Evolutionary conservation across 2,797 vertebrate species (phyloP), one percentile per base, ranked within the genome.

Genomic region (Enteromius mattozi): DNA sequence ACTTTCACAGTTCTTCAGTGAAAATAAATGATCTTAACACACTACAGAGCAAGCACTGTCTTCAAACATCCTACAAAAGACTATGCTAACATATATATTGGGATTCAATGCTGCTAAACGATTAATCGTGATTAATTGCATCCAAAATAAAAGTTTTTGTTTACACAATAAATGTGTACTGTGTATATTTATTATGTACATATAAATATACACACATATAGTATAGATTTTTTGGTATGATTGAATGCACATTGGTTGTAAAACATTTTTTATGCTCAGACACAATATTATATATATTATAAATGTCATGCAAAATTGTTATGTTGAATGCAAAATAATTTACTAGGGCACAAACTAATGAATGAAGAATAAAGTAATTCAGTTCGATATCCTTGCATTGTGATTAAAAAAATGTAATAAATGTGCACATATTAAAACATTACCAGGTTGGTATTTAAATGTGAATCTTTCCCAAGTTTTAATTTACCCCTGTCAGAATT

Each of bases 401-500:
- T 40, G 3, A 59, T 17, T 4, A 6, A 21, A 24, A 47, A 3
- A 10, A 3, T 47, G 4, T 4, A 47, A 47, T 16, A 45, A 81
- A 24, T 21, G n/a, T 75, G 27, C 21, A 71, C 40, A 87, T 40
- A 77, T 78, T 83, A 68, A 66, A 42, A 66, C 1, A 45, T 51
- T 21, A 61, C 72, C 30, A 9, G 54, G 63, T 0, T 78, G 35
- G 30, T 40, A 17, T 66, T 54, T 78, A 14, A 70, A 69, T 27
- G 27, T 21, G 69, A 71, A 79, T 6, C 30, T 71, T 19, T 9
- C 6, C 17, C 6, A 66, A 7, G n/a, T 72, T 27, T 74, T 85
- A 42, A 80, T 80, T 51, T 84, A 63, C 49, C 63, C 59, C 79
- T 68, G 59, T 68, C 47, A 74, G 83, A 79, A 13, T 24, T 69